Base-by-base conservation (phyloP, 2,113 vertebrate species). In the Neotoma lepida region DNA sequence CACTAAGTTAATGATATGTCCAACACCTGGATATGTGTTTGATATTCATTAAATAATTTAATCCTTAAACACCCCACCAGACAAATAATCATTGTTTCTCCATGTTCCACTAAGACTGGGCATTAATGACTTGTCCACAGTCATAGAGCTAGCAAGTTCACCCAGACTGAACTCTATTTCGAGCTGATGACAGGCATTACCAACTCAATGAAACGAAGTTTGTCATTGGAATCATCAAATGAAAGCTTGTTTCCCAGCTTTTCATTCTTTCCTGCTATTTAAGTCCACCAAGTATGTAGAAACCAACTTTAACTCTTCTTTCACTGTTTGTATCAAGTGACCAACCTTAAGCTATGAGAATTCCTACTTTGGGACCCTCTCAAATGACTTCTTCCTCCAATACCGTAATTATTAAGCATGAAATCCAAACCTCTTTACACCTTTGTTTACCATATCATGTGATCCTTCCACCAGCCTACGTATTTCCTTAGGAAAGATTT, bases 301-400 rank as follows among this genome's bases (percentile, higher is more conserved):
- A 94, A 94, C 84, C 18, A 28, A 56, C 39, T 88, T 86, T 90
- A 46, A n/a, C 51, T 84, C 41, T 92, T 64, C 26, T 89, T 6
- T 64, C 35, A 92, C 28, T 77, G 35, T 82, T 51, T 35, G 86
- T 56, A 87, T 91, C 6, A 86, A 89, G 20, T 88, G 17, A 61
- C 35, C 1, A 91, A 80, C 18, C 20, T 56, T 39, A n/a, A 58
- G 15, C 3, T 18, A 1, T 84, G 39, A 3, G 9, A 86, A 89
- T 54, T 84, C 54, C 85, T 30, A 33, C 35, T 84, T 89, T 82
- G 28, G 4, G 30, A 7, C 71, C 58, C 17, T 77, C 39, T 66
- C 68, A 78, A 24, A 89, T 92, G 44, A 35, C 8, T 54, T n/a
- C 58, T 88, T 90, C 49, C 35, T 86, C 64, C 56, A 86, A 81